Base-by-base conservation (phyloP, 2,888 invertebrate genomes). In the Dasypolia templi region DNA sequence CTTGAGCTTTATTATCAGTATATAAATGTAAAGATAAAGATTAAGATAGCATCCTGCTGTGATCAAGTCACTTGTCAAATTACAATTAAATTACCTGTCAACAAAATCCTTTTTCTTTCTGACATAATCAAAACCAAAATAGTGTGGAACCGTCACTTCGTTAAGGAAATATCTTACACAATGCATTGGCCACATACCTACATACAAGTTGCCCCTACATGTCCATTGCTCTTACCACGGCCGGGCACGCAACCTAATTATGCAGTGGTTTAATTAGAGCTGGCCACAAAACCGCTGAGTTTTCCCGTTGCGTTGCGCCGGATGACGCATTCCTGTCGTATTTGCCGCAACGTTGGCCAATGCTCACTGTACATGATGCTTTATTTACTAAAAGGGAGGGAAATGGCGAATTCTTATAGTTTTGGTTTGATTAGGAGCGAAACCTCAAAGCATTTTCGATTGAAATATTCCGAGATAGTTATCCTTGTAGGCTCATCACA, bases 241-340 rank as follows among this genome's bases (percentile, higher is more conserved):
- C 58, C 55, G 51, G 63, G 74, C 62, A 63, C 72, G 87, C 87
- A 89, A 89, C 90, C 92, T 91, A 91, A 93, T 93, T 93, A 93
- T 88, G 86, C 84, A 85, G 89, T 75, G 91, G 93, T 90, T 92
- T 93, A 92, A 93, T 93, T 94, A 93, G 87, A 79, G 72, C 78
- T 72, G 69, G 81, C 86, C 90, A 86, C 83, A 88, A 89, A 86
- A 88, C 89, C 89, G 87, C 89, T 87, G 88, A 87, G 82, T 87
- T 87, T 88, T 89, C 89, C 89, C 91, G 89, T 90, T 90, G 89
- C 79, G 66, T 77, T 79, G 72, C 58, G 58, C n/a, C 42, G 55
- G 78, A 62, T 81, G 82, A 79, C 75, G 76, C 84, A 87, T 89
- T 86, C 86, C 85, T 81, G 46, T 61, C 66, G 66, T 64, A 66